phyloP scores from a whole-genome alignment of 2,888 invertebrate species.

The Microdon myrmicae region DNA sequence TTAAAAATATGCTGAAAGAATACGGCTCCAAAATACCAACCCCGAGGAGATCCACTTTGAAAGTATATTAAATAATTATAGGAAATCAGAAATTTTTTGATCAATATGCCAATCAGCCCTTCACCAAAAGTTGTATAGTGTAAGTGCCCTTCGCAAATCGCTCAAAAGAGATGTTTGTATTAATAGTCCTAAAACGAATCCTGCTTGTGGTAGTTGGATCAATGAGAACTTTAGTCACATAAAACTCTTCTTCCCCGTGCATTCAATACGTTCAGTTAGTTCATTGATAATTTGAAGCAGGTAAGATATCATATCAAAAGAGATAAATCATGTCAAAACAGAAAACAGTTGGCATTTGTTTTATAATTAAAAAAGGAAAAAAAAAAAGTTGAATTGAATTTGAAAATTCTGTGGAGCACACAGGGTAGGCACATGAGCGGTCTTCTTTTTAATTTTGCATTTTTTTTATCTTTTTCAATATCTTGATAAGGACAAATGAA shows the following conservation, averaged over 20 bases:
- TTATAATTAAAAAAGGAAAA: constrained; percentile 46
- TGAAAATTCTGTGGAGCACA: constrained; percentile 60
- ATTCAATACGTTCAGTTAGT: too few relatives aligned
- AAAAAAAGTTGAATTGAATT: constrained; percentile 53
- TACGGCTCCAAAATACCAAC: constrained; percentile 49
- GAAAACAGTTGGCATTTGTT: constrained; percentile 43
- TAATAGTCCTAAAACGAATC: too few relatives aligned
- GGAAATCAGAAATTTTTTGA: constrained; percentile 10
- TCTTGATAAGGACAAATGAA: constrained; percentile 31
- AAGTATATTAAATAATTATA: constrained; percentile 8
- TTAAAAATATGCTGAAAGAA: constrained; percentile 20
- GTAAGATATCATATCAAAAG: too few relatives aligned
- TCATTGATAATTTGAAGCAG: too few relatives aligned
- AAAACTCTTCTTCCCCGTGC: too few relatives aligned
- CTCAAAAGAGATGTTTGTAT: too few relatives aligned
- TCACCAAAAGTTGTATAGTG: constrained; percentile 37
- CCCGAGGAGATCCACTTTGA: constrained; percentile 46
- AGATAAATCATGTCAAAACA: too few relatives aligned
- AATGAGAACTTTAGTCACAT: too few relatives aligned
- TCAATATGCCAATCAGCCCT: constrained; percentile 50
- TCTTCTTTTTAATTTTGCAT: constrained; percentile 58
- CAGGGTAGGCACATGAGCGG: constrained; percentile 67
- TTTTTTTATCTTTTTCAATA: too few relatives aligned
- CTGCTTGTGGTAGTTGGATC: too few relatives aligned
- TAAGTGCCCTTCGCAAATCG: too few relatives aligned